phyloP scores from a whole-genome alignment of 1,140 invertebrate species.

The Meloidogyne chitwoodi region DNA sequence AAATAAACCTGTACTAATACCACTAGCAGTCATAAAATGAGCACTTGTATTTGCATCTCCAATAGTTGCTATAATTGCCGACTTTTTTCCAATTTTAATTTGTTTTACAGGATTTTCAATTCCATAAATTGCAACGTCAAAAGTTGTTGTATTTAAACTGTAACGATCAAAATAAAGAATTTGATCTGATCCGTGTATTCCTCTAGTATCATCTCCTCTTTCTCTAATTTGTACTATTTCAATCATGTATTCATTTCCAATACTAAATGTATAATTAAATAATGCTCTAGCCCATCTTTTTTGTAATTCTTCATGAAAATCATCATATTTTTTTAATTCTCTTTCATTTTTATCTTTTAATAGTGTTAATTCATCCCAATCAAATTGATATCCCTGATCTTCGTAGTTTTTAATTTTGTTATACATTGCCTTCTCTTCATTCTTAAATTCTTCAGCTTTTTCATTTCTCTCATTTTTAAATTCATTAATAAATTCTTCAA shows the following conservation, averaged over 20 bases:
- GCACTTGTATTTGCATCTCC: slow-evolving; percentile 19
- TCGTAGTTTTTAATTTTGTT: too few relatives aligned
- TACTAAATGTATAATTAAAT: not conserved
- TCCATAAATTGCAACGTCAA: not conserved
- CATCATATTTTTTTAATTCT: not conserved
- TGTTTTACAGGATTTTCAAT: not conserved
- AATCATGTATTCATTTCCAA: not conserved
- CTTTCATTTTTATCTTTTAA: not conserved
- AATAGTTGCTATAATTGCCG: not conserved
- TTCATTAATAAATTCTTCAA: not conserved
- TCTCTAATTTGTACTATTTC: not conserved
- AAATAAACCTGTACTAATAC: slow-evolving; percentile 13
- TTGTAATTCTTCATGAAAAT: not conserved
- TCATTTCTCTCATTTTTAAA: not conserved
- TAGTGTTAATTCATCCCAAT: not conserved
- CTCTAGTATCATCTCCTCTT: too few relatives aligned
- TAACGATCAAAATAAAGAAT: slow-evolving; percentile 1
- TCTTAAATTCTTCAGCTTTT: not conserved
- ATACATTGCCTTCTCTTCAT: too few relatives aligned
- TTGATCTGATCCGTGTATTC: not conserved
- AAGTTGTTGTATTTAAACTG: not conserved
- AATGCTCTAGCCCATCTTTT: not conserved
- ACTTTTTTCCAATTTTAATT: not conserved
- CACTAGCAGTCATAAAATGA: slow-evolving; percentile 21
- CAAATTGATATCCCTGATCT: too few relatives aligned